Evolutionary conservation across 2,888 invertebrate species (phyloP), one percentile per base, ranked within the genome.

Genomic region (Marasmarcha lunaedactyla): DNA sequence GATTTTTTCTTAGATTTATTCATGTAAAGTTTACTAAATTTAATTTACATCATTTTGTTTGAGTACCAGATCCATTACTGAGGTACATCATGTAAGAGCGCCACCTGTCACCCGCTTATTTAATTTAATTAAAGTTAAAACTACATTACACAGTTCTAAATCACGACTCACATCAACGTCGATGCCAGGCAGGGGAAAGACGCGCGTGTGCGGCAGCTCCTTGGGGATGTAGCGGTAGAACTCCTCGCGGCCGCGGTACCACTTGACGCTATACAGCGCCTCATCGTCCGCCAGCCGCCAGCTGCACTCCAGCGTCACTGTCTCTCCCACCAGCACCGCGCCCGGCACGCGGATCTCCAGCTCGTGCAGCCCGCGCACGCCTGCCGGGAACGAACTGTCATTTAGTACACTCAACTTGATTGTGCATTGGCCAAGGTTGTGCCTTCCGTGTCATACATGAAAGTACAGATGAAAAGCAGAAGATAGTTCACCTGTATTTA

Each of bases 171-270:
- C 92, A 69, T 92, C 90, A 37, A 92, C 90, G 66, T 88, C 88
- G 38, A 86, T 79, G 40, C 89, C 90, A 6, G 89, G 87, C 38
- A 89, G 71, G 1, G 89, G 88, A 59, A 92, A 92, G 14, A 90
- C 89, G 51, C 88, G 86, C 14, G 90, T 90, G 51, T 89, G 89
- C 2, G 92, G 92, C 48, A 90, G 71, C 63, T 92, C 92, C 62
- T 92, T 92, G 1, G 92, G 92, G 49, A 92, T 88, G 63, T 87
- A 93, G 63, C 92, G 85, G 79, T 90, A 93, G 84, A 93, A 92
- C 67, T 93, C 92, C 48, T 89, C 86, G 10, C 85, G 62, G 4
- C 91, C 91, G 51, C 91, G 87, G 79, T 92, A 93, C 93, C 92
- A 93, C 71, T 92, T 92, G 49, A 93, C 90, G 42, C 91, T 89